Base-by-base conservation (phyloP, 2,888 invertebrate genomes). In the Autographa gamma region DNA sequence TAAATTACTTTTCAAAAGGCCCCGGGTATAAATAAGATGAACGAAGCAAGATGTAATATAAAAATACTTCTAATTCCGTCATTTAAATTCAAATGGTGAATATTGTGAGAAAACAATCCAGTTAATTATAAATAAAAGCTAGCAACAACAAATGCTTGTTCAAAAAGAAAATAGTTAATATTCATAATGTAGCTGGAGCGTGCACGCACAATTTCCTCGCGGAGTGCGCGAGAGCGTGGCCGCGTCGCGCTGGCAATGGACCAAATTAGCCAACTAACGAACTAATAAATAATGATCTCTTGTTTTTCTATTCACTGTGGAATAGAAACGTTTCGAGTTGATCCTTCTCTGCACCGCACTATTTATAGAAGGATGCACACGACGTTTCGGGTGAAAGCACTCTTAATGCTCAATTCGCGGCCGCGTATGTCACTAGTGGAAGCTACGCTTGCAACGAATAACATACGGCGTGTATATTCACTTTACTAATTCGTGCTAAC, bases 251-350 rank as follows among this genome's bases (percentile, higher is more conserved):
- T 93, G 94, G 93, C 95, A 91, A 85, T 91, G 90, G 94, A 95
- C 95, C 95, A 95, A 95, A 95, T 95, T 95, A 95, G 92, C 94
- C 92, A 93, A 93, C 94, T 94, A 93, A 94, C 95, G 91, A 93
- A 95, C 93, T 95, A 95, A 95, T 95, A 95, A 95, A 95, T 95
- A 93, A 95, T 95, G 91, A 93, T 95, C 95, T 95, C 93, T 95
- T 95, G 94, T 95, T 95, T 95, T 95, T 95, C 95, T 94, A 94
- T 94, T 93, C 92, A 88, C 86, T 89, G 90, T 89, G 91, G 92
- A 93, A 95, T 95, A 95, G 95, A 95, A 93, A 92, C 92, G 94
- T 93, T 91, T 87, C 90, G 89, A 88, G 88, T 90, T 90, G 92
- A 92, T 93, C 94, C 93, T 90, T 82, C 85, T 89, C 88, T 89